phyloP scores from a whole-genome alignment of 1,140 invertebrate species.

The Calephelis nemesis region DNA sequence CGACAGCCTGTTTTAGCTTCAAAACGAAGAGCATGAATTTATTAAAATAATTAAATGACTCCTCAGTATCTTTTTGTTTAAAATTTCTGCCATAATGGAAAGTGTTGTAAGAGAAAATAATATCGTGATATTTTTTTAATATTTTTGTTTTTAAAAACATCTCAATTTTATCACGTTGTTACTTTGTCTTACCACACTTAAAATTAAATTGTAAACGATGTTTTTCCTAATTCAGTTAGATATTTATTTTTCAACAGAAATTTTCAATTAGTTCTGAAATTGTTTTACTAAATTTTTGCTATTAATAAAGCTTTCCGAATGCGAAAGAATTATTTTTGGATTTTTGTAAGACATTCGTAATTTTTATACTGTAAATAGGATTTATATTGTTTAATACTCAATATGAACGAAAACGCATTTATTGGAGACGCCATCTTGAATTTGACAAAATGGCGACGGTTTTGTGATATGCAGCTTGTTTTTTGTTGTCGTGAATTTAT shows the following conservation, averaged over 20 bases:
- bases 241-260: too few relatives aligned
- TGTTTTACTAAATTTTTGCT: not conserved
- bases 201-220: too few relatives aligned
- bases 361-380: conserved; percentile 39
- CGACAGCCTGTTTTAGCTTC: not conserved
- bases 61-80: too few relatives aligned
- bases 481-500: conserved; percentile 48
- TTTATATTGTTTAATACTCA: conserved; percentile 33
- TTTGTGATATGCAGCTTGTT: conserved; percentile 42
- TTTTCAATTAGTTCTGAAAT: not conserved
- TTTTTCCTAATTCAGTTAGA: too few relatives aligned
- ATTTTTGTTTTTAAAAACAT: too few relatives aligned
- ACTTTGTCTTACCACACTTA: too few relatives aligned
- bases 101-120: too few relatives aligned
- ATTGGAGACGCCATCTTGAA: conserved; percentile 30
- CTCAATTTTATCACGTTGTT: too few relatives aligned
- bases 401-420: conserved; percentile 46
- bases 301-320: not conserved
- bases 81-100: too few relatives aligned
- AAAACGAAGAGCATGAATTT: too few relatives aligned
- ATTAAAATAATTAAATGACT: too few relatives aligned
- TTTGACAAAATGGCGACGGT: conserved; percentile 29
- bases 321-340: conserved; percentile 17
- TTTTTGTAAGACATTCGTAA: conserved; percentile 22
- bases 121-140: too few relatives aligned